These are phyloP conservation scores for Ciconia stormi DNA, from an alignment of 2,113 vertebrate genomes.

Conservation along the genomic window DNA sequence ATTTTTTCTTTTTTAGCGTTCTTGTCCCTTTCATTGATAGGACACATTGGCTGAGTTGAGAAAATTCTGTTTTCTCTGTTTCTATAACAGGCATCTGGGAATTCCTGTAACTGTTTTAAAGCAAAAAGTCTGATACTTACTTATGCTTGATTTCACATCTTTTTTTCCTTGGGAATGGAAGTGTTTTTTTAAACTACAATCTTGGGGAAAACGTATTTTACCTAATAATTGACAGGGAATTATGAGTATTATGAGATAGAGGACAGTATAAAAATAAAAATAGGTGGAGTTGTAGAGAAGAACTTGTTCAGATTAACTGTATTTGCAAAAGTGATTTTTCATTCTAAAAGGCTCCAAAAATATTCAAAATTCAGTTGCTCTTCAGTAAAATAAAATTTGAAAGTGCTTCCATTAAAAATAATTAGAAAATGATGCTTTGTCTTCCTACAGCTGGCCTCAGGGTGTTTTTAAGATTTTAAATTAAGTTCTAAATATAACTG, in stretches of 20 bases:
- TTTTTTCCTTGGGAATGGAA: background rate
- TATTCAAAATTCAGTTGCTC: background rate
- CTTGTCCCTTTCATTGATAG: background rate
- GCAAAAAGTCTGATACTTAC: background rate
- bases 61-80: background rate
- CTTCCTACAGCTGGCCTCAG: background rate
- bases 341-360: background rate
- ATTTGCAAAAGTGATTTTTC: background rate
- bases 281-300: background rate
- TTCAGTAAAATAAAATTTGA: conserved; percentile 13
- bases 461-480: conserved; percentile 28
- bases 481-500: conserved; percentile 20
- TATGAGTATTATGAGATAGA: background rate
- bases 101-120: background rate
- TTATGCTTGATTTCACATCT: background rate
- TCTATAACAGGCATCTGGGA: background rate
- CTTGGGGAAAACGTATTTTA: background rate
- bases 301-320: background rate
- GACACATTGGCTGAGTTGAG: background rate
- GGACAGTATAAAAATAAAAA: background rate
- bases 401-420: background rate
- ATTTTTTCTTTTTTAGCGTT: background rate
- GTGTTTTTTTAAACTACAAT: background rate
- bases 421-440: background rate
- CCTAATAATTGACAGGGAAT: background rate